A percentile compares a stretch with the other conserved stretches of the same genome.
phyloP scores from a whole-genome alignment of 2,797 vertebrate genomes.

The Mus minutoides region DNA sequence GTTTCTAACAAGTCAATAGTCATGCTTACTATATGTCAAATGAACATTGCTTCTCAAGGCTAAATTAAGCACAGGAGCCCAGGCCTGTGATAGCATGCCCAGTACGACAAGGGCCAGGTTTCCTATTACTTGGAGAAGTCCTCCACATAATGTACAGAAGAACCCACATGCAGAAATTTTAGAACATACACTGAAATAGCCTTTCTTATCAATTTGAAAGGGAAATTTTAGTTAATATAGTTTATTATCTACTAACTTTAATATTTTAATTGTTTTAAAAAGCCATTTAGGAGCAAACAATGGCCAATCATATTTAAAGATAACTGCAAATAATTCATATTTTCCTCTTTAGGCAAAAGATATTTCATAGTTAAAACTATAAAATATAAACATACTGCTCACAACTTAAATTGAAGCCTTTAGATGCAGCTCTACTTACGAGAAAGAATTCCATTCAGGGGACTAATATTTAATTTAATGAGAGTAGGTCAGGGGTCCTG shows the following conservation, averaged over 20 bases:
- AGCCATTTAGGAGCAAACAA: background rate
- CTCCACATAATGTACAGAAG: background rate
- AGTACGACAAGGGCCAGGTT: background rate
- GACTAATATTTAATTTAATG: background rate
- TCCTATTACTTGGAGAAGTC: background rate
- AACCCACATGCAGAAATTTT: background rate
- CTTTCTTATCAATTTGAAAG: slow-evolving; percentile 28
- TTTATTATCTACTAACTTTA: background rate
- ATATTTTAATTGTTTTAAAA: background rate
- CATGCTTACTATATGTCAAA: background rate
- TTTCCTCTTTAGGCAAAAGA: slow-evolving; percentile 41
- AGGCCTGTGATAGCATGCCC: background rate
- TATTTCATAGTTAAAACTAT: slow-evolving; percentile 31
- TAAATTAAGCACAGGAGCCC: slow-evolving; percentile 1
- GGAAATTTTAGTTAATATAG: background rate
- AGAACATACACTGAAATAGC: background rate
- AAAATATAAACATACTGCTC: slow-evolving; percentile 14
- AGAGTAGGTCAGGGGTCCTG: background rate
- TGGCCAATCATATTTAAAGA: background rate
- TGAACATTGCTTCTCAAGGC: background rate
- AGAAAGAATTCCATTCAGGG: background rate
- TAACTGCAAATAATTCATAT: slow-evolving; percentile 9
- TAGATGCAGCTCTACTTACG: background rate
- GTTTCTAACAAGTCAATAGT: slow-evolving; percentile 36
- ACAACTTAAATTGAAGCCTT: slow-evolving; percentile 40